Base-by-base conservation (phyloP, 2,113 vertebrate species). In the Tyrannus savana region DNA sequence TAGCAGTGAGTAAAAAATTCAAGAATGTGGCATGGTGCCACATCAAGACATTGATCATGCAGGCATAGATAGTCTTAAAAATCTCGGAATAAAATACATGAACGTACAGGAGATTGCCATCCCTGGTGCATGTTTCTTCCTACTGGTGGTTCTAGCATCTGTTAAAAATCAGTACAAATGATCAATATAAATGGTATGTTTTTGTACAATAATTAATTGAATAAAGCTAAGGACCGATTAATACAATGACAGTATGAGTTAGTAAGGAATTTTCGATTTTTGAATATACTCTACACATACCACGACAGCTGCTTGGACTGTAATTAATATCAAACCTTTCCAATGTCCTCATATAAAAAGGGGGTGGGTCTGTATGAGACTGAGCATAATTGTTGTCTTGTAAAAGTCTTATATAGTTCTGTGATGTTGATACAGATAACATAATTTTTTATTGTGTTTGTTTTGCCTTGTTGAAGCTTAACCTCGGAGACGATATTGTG, bases 401-500 rank as follows among this genome's bases (percentile, higher is more conserved):
- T 91, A 64, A 72, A 95, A 96, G 67, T 80, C 72, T 84, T 88
- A 24, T 42, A 8, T 94, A 33, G 16, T 92, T 94, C 93, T 95
- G 73, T 96, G 91, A 78, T 22, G 25, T 67, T 94, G 85, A 63
- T 87, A 62, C 33, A 95, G 53, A 84, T 85, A 80, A 12, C 66
- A 18, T 85, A 94, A 90, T 96, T 97, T 96, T 97, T 97, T 96
- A 86, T 97, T 97, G 95, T 96, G 58, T 97, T 96, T 96, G 69
- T 97, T 97, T 95, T 98, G 80, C 72, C 58, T 58, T 94, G 88
- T 97, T 96, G 66, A 97, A 99, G 99, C 98, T 99, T 94, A 98
- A 98, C 93, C 96, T 99, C 71, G 97, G 95, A 89, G 98, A 98
- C 21, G 98, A 98, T 97, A 98, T 98, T 49, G 98, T 99, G 97